A percentile compares a stretch with the other conserved stretches of the same genome.
Evolutionary conservation across 2,888 invertebrate species (phyloP).

Genomic region (Nezara viridula): DNA sequence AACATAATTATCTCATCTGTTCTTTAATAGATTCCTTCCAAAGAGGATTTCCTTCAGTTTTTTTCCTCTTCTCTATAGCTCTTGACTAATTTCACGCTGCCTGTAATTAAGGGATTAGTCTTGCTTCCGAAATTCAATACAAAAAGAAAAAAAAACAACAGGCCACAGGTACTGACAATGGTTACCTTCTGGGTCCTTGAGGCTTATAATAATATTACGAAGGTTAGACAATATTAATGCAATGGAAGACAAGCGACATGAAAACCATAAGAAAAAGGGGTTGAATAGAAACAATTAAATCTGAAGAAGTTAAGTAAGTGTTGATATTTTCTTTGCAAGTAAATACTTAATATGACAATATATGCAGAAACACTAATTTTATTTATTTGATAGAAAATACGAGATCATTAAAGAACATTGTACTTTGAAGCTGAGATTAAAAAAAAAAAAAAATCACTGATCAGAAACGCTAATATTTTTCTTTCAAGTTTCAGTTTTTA

Average conservation of each 20-base stretch:
- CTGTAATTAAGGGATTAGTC: constrained; percentile 40
- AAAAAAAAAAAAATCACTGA: too few relatives aligned
- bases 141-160: constrained; percentile 24
- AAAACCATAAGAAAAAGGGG: not conserved
- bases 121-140: constrained; percentile 46
- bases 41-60: constrained; percentile 48
- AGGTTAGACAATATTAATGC: constrained; percentile 26
- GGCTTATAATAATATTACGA: constrained; percentile 1
- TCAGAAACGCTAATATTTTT: too few relatives aligned
- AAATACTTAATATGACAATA: not conserved
- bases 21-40: constrained; percentile 46
- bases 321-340: not conserved
- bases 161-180: constrained; percentile 11
- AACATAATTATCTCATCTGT: constrained; percentile 46
- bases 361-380: too few relatives aligned
- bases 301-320: not conserved
- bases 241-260: not conserved
- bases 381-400: too few relatives aligned
- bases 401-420: too few relatives aligned
- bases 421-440: too few relatives aligned
- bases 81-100: constrained; percentile 49
- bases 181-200: constrained; percentile 16
- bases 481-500: too few relatives aligned
- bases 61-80: constrained; percentile 38
- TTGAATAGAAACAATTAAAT: not conserved